A percentile compares a stretch with the other conserved stretches of the same genome.
These are phyloP conservation scores for Drosophila fulvimacula DNA, from an alignment of 2,888 invertebrate species.

Conservation along the genomic window DNA sequence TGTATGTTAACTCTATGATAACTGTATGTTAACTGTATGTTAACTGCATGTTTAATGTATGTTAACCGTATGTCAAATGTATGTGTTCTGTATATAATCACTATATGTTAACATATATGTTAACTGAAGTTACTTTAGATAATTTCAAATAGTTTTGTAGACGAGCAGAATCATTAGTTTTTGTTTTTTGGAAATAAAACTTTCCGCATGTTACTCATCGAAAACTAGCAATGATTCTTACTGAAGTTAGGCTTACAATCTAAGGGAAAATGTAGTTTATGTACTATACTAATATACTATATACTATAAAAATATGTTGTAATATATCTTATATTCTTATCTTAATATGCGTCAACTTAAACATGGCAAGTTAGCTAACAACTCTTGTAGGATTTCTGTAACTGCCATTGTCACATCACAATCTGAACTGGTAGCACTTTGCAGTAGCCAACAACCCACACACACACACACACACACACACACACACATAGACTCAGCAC, in stretches of 20 bases:
- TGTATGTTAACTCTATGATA: too few species aligned
- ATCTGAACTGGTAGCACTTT: conserved; percentile 56
- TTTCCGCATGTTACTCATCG: not conserved
- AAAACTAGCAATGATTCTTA: not conserved
- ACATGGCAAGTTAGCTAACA: conserved; percentile 11
- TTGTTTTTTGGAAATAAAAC: not conserved
- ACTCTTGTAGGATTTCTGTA: conserved; percentile 10
- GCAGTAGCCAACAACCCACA: conserved; percentile 58
- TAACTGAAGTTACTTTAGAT: not conserved
- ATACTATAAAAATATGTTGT: not conserved
- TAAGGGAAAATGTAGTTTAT: not conserved
- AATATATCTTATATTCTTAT: not conserved
- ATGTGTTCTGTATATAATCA: too few species aligned
- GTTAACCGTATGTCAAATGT: too few species aligned
- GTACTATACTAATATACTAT: too few species aligned
- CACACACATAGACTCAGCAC: too few species aligned
- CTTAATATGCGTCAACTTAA: not conserved
- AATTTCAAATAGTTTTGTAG: not conserved
- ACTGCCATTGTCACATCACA: conserved; percentile 26
- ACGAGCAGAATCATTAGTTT: not conserved
- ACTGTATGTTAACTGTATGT: too few species aligned
- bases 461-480: conserved; percentile 15
- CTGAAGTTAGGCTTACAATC: too few species aligned
- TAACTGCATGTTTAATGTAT: too few species aligned
- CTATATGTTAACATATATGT: too few species aligned